A percentile compares a stretch with the other conserved stretches of the same genome.
phyloP scores from a whole-genome alignment of 2,888 invertebrate species.

The Lottia gigantea region DNA sequence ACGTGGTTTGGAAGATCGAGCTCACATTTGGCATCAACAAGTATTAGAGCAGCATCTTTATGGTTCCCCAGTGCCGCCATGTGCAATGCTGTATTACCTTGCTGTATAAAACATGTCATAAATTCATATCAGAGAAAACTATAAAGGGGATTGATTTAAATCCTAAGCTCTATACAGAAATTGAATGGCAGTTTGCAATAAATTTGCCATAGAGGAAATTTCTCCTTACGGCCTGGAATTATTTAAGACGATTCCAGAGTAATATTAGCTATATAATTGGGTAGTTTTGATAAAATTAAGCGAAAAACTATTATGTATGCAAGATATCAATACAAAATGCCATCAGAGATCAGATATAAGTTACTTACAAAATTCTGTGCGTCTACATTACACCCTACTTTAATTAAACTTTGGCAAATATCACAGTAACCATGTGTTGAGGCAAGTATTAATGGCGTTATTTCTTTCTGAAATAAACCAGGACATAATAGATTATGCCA shows the following conservation, averaged over 20 bases:
- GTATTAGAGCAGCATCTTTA: conserved; percentile 77
- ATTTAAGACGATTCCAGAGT: too few species aligned
- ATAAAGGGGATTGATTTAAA: too few species aligned
- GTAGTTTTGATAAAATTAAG: too few species aligned
- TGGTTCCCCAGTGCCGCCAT: conserved; percentile 85
- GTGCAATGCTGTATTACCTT: conserved; percentile 83
- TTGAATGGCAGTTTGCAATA: too few species aligned
- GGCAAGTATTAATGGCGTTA: conserved; percentile 65
- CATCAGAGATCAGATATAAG: background rate
- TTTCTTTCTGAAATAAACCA: conserved; percentile 59
- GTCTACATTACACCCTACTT: conserved; percentile 62
- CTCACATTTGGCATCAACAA: conserved; percentile 79
- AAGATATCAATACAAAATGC: too few species aligned
- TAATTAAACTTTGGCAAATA: conserved; percentile 57
- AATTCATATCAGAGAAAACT: background rate
- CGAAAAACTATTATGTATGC: too few species aligned
- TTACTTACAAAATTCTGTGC: conserved; percentile 64
- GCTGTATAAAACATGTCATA: conserved; percentile 43
- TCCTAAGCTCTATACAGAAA: too few species aligned
- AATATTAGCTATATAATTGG: too few species aligned
- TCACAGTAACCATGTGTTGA: conserved; percentile 60
- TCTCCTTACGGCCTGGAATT: too few species aligned
- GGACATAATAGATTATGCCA: too few species aligned
- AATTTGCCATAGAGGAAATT: too few species aligned
- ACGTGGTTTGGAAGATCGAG: conserved; percentile 81